Percentiles rank a stretch among this genome's conserved stretches.
phyloP scores from a whole-genome alignment of 2,113 vertebrate genomes.

The Carettochelys insculpta region DNA sequence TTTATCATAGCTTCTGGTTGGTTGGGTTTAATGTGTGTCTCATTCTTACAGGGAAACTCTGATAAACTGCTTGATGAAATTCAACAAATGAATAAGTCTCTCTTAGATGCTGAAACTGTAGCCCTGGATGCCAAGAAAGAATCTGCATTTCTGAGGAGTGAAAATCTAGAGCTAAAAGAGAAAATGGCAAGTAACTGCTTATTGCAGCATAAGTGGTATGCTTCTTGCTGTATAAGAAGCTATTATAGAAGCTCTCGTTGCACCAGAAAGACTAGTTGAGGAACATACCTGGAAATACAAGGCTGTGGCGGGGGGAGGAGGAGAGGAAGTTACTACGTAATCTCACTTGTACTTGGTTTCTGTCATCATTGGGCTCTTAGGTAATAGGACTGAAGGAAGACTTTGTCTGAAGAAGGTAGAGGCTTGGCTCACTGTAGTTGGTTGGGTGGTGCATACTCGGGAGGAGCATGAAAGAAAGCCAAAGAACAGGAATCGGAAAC shows the following conservation, averaged over 20 bases:
- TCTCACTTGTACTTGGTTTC: neutral
- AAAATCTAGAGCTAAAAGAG: conserved; percentile 86
- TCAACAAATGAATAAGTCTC: conserved; percentile 81
- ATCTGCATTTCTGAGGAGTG: conserved; percentile 87
- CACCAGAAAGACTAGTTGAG: neutral
- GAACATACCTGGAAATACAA: neutral
- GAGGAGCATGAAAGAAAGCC: neutral
- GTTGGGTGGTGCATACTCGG: neutral
- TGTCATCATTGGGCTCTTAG: neutral
- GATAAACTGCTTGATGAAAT: conserved; percentile 83
- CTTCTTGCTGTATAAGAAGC: neutral
- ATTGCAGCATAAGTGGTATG: neutral
- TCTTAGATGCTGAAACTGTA: conserved; percentile 85
- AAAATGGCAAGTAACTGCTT: conserved; percentile 74
- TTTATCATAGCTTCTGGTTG: neutral
- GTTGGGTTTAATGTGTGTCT: neutral
- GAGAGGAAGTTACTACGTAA: neutral
- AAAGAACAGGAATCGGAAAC: neutral
- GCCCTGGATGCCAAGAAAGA: conserved; percentile 90
- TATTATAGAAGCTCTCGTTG: neutral
- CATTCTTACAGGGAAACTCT: conserved; percentile 71
- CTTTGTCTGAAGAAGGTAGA: neutral
- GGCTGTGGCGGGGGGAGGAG: no score
- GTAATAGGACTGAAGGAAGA: neutral
- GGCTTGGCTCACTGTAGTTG: neutral